Evolutionary conservation across 2,888 invertebrate species (phyloP).

Genomic region (Orgyia antiqua): DNA sequence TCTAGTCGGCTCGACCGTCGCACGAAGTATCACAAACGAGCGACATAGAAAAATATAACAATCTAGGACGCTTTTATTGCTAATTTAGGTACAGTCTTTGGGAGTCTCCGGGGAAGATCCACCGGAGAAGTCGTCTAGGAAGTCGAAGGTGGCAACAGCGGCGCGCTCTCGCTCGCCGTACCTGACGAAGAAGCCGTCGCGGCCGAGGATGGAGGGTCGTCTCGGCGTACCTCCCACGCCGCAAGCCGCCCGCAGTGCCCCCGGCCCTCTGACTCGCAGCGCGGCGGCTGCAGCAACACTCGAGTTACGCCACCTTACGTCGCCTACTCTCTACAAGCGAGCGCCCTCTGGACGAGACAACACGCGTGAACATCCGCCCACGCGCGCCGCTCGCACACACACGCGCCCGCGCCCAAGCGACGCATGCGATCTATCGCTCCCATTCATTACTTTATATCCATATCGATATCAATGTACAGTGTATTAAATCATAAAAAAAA

Average conservation of each 20-base stretch:
- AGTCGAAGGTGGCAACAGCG: constrained; percentile 88
- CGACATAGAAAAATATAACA: constrained; percentile 59
- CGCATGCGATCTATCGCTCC: constrained; percentile 4
- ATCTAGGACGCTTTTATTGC: constrained; percentile 57
- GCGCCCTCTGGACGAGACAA: constrained; percentile 54
- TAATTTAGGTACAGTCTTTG: constrained; percentile 67
- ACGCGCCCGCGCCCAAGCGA: constrained; percentile 10
- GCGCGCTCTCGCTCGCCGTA: constrained; percentile 87
- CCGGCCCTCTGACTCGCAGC: constrained; percentile 76
- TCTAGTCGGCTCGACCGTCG: constrained; percentile 19
- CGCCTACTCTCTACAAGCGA: constrained; percentile 44
- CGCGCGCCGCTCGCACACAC: constrained; percentile 21
- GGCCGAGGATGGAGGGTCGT: constrained; percentile 86
- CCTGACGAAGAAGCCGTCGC: constrained; percentile 86
- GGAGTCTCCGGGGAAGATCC: constrained; percentile 60
- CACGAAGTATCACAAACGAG: constrained; percentile 43
- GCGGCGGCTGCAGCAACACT: constrained; percentile 77
- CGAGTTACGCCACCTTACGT: constrained; percentile 30
- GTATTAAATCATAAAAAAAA: background rate
- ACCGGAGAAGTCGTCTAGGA: constrained; percentile 82
- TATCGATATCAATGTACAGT: constrained; percentile 1
- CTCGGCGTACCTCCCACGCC: constrained; percentile 61
- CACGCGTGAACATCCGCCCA: constrained; percentile 44
- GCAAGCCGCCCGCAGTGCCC: constrained; percentile 71
- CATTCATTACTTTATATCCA: background rate